Percentiles rank a stretch among this genome's conserved stretches.
Evolutionary conservation across 2,888 invertebrate species (phyloP).

Genomic region (Euclidia mi): DNA sequence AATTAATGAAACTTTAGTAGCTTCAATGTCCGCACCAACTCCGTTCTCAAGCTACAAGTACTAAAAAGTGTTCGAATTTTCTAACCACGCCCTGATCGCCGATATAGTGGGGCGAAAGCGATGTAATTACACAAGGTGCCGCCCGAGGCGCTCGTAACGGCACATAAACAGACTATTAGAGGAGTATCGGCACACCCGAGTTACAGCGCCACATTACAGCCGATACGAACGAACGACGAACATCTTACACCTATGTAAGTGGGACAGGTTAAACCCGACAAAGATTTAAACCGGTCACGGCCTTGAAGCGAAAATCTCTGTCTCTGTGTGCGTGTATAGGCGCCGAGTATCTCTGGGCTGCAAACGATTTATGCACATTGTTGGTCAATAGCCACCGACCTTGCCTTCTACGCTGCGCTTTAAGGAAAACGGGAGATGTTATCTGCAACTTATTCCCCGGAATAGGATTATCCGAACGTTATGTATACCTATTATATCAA

Average conservation of each 20-base stretch:
- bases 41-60: slow-evolving; percentile 16
- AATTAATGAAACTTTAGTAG: slow-evolving; percentile 27
- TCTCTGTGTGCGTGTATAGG: slow-evolving; percentile 1
- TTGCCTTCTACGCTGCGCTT: background rate
- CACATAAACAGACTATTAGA: slow-evolving; percentile 23
- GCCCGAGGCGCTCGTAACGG: slow-evolving; percentile 8
- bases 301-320: slow-evolving; percentile 51
- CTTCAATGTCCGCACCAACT: slow-evolving; percentile 2
- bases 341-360: slow-evolving; percentile 5
- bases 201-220: background rate
- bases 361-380: slow-evolving; percentile 23
- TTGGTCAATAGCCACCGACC: slow-evolving; percentile 19
- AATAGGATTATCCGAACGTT: slow-evolving; percentile 4
- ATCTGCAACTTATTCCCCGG: slow-evolving; percentile 12
- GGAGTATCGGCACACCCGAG: slow-evolving; percentile 7
- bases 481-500: background rate
- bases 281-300: slow-evolving; percentile 49
- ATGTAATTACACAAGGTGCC: slow-evolving; percentile 17
- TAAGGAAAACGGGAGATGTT: slow-evolving; percentile 16
- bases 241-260: slow-evolving; percentile 27
- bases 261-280: slow-evolving; percentile 35
- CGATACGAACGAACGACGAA: too few relatives aligned
- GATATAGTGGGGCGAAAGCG: slow-evolving; percentile 8
- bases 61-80: slow-evolving; percentile 31
- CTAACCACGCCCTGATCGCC: slow-evolving; percentile 10